Evolutionary conservation across 1,140 invertebrate species (phyloP), one percentile per base, ranked within the genome.

Genomic region (Sinonovacula constricta): DNA sequence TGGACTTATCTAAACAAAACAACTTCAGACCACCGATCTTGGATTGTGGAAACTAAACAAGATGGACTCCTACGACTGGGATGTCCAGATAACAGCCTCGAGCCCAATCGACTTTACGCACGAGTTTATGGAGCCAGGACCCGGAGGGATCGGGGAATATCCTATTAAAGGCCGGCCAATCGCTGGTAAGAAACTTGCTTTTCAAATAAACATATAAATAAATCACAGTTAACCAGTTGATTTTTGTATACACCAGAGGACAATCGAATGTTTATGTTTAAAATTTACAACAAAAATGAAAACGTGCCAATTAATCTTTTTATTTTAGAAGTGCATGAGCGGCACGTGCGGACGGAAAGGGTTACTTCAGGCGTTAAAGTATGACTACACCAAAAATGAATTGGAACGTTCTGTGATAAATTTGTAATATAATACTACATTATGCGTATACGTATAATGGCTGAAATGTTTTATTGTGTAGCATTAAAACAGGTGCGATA

Each of bases 31-130:
- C 26, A 30, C 49, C 2, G 72, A 76, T 36, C 28, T 57, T 12
- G 75, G 75, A 0, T 53, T 12, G 12, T 78, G 75, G 75, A 63
- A 63, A 18, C 62, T 78, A 1, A 28, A 3, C 31, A 78, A 70
- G 26, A 18, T 78, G 12, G 75, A 78, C 39, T 0, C 1, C 1
- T 69, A 69, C 36, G 0, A 59, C 3, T 78, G 75, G 75, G 75
- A 78, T 36, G 39, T 78, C 7, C 51, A 34, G n/a, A 59, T 78
- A 7, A 49, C 62, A 12, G 75, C 49, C 2, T 18, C 51, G 24
- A 78, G 75, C 51, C 39, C 67, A 1, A 24, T 78, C 7, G 75
- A 78, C 54, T 78, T 78, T n/a, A 78, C 75, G 18, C 75, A 65
- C 45, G 30, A 59, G 24, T 78, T 78, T 51, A 34, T 78, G 39